Evolutionary conservation across 2,888 invertebrate species (phyloP), one percentile per base, ranked within the genome.

Genomic region (Chaetogeoica ovagalla): DNA sequence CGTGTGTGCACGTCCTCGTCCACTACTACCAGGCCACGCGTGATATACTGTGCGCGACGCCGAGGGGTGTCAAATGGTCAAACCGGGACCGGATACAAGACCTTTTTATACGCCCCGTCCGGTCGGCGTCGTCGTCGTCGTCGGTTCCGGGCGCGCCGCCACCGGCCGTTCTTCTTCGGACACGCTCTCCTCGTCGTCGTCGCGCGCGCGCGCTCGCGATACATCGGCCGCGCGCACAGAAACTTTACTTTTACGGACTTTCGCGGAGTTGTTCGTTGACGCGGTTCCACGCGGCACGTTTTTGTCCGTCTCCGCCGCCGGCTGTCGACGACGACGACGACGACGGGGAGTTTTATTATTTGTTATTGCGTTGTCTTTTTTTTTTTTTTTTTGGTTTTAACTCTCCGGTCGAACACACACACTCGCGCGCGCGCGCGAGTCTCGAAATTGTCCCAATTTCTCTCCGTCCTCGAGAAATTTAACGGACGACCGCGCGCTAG

Each of bases 101-200:
- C 71, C 79, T 79, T 79, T 79, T 79, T 79, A 79, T 79, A 79
- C 79, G 79, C 71, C 79, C 79, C 79, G 57, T 79, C 79, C 79
- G 79, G 79, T 79, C 79, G 55, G 71, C 79, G 75, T 76, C 75
- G 68, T 59, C 52, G 79, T 71, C 69, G 62, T 59, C 52, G 79
- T 71, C 69, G 62, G 69, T 79, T 79, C 79, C 79, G 79, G 70
- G 62, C 57, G 57, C 48, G 48, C 48, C 48, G 48, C 43, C 43
- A 4, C 30, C 30, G 30, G 43, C 48, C 48, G 48, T 13, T 13
- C 13, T 48, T 48, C 48, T 48, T 48, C 48, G 48, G 48, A 2
- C 13, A 7, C 3, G 1, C 9, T 43, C 9, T 48, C 0, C 13
- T 11, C 48, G 48, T 3, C 48, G 55, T 17, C 74, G 63, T 21